These are phyloP conservation scores for Himantopus leucocephalus DNA, from an alignment of 2,113 vertebrate genomes.

Conservation along the genomic window DNA sequence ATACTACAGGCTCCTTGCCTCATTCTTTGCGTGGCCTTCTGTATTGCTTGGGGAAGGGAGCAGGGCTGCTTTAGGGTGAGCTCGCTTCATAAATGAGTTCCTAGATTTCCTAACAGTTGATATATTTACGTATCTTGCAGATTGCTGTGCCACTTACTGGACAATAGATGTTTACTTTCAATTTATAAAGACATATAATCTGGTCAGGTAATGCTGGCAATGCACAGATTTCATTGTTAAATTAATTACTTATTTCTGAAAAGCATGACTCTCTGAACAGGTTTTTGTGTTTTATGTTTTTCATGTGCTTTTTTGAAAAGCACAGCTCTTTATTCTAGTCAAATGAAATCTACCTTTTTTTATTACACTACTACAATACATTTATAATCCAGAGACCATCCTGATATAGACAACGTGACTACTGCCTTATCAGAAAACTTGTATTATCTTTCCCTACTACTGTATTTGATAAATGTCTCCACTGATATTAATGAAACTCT, in stretches of 20 bases:
- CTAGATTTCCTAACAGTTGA: not conserved
- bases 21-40: not conserved
- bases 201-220: not conserved
- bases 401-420: not conserved
- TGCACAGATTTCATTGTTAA: not conserved
- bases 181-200: not conserved
- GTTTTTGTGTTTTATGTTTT: not conserved
- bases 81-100: not conserved
- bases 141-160: accelerated
- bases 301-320: not conserved
- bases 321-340: not conserved
- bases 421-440: not conserved
- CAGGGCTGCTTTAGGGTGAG: not conserved
- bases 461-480: not conserved
- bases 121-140: not conserved
- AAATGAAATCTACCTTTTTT: not conserved
- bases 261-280: not conserved
- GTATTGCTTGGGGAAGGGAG: not conserved
- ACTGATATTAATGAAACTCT: not conserved
- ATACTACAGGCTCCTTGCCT: not conserved
- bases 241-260: not conserved
- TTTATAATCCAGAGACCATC: not conserved
- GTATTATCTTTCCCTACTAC: not conserved
- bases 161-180: not conserved
- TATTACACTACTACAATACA: not conserved